Evolutionary conservation across 2,888 invertebrate genomes (phyloP), one percentile per base, ranked within the genome.

Genomic region (Xylophagus ater): DNA sequence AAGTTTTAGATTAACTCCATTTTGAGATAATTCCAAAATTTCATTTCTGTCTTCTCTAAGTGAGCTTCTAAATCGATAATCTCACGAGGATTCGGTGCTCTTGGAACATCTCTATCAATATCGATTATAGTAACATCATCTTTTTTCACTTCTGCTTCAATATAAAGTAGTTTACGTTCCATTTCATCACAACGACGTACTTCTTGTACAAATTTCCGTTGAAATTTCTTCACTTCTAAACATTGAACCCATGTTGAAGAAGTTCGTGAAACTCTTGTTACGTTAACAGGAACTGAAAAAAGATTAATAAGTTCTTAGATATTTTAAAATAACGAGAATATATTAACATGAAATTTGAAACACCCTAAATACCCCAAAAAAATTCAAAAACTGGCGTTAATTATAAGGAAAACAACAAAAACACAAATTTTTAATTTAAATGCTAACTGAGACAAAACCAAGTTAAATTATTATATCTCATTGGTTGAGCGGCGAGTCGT

Each of bases 11-110:
- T 86, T 87, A 45, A 90, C 83, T 6, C 89, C 87, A 61, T 90
- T 92, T 57, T 85, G 84, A 47, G 86, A 87, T 45, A 93, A 71
- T 66, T 93, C 90, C 43, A 85, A 71, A 47, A 93, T 79, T 62
- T 93, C 92, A 51, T 83, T 81, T 93, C 92, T 24, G 88, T 81
- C 67, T 90, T 89, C 62, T 93, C 93, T 59, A 92, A 74, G 49
- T 87, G 86, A 3, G 83, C 81, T 81, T 89, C 88, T 49, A 92
- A 72, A 61, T 92, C 89, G 52, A 88, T 85, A 64, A 89, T 87
- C 61, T 87, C 88, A 49, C 86, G 72, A 1, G 83, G 81, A 53
- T 79, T 78, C 13, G 83, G 83, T 4, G 82, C 82, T 48, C 82
- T 76, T 1, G 87, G 87, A 24, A 73, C 70, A 49, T 86, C 85